These are phyloP conservation scores for Pherbina coryleti DNA, from an alignment of 2,888 invertebrate species.

Conservation along the genomic window DNA sequence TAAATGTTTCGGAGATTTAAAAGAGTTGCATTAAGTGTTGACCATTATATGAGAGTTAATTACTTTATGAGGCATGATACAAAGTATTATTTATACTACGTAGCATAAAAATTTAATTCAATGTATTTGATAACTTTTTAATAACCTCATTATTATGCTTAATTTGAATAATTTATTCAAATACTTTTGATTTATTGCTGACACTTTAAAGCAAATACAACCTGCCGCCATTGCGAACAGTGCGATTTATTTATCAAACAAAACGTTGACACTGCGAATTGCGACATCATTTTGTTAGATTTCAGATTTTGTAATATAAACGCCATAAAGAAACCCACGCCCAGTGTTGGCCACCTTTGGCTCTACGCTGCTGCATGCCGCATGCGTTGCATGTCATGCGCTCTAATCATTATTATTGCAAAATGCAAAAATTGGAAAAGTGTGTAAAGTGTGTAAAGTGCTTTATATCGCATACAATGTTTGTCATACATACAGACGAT, in stretches of 20 bases:
- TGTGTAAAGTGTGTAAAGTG: neutral
- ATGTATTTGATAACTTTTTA: no score
- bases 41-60: no score
- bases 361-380: neutral
- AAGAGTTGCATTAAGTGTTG: no score
- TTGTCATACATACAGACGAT: neutral
- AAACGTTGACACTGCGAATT: constrained; percentile 5
- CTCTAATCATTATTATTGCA: constrained; percentile 23
- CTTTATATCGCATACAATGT: neutral
- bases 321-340: constrained; percentile 9
- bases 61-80: no score
- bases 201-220: neutral
- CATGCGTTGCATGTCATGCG: constrained; percentile 2
- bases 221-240: neutral
- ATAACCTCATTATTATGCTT: no score
- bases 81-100: no score
- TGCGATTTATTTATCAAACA: constrained; percentile 4
- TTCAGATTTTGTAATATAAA: constrained; percentile 1
- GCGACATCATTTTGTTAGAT: constrained; percentile 2
- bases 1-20: no score
- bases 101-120: no score
- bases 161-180: no score
- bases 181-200: neutral
- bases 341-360: neutral
- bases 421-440: constrained; percentile 16